These are phyloP conservation scores for Craseonycteris thonglongyai DNA, from an alignment of 2,113 vertebrate genomes.

Conservation along the genomic window DNA sequence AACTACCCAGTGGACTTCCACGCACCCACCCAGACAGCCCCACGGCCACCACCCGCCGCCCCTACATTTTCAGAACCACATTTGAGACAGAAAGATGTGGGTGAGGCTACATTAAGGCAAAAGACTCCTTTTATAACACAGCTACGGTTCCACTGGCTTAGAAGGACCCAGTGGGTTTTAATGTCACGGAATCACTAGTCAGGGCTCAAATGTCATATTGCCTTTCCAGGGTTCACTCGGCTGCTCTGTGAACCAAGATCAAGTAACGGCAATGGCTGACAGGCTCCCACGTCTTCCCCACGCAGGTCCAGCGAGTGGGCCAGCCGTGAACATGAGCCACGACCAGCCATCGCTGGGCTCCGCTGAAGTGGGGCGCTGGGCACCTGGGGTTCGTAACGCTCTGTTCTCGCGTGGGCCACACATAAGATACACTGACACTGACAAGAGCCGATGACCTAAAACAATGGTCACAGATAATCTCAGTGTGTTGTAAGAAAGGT, in stretches of 20 bases:
- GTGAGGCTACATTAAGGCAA: no score
- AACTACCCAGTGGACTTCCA: not conserved
- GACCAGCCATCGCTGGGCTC: no score
- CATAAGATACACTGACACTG: no score
- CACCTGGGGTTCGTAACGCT: rapidly evolving
- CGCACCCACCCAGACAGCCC: rapidly evolving
- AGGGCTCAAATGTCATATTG: not conserved
- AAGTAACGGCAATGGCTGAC: not conserved
- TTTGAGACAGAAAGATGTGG: no score
- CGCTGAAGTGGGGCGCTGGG: not conserved
- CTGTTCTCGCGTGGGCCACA: no score
- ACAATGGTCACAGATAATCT: no score
- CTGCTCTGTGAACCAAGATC: not conserved
- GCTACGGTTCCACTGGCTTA: not conserved
- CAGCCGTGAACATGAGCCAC: not conserved
- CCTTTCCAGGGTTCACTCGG: not conserved
- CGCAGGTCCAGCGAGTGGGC: not conserved
- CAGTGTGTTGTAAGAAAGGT: no score
- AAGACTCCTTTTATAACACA: not conserved
- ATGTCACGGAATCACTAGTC: not conserved
- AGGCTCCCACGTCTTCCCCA: not conserved
- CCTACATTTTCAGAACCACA: not conserved
- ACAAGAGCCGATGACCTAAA: no score
- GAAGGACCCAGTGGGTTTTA: not conserved
- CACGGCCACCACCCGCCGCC: not conserved